These are phyloP conservation scores for Phalangium opilio DNA, from an alignment of 2,888 invertebrate species.

Conservation along the genomic window DNA sequence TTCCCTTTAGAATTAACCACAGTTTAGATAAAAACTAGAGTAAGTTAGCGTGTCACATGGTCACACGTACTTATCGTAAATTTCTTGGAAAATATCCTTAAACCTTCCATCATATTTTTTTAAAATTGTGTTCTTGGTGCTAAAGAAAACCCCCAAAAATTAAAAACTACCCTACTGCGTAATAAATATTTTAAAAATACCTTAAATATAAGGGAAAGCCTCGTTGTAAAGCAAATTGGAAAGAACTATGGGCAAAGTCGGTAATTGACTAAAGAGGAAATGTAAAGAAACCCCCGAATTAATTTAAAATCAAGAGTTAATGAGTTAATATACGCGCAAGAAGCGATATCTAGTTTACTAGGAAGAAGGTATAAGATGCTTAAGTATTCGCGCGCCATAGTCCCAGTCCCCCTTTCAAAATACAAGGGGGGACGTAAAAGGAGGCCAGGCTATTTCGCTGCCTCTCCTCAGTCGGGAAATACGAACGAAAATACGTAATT, in stretches of 20 bases:
- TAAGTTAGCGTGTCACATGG: too few species aligned
- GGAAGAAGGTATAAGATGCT: too few species aligned
- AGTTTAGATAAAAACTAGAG: conserved; percentile 1
- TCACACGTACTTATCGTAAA: conserved; percentile 51
- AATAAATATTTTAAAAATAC: conserved; percentile 21
- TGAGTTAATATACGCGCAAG: too few species aligned
- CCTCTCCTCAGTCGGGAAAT: too few species aligned
- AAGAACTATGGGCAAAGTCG: conserved; percentile 88
- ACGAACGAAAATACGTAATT: too few species aligned
- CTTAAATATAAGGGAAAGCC: conserved; percentile 76
- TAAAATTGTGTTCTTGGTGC: conserved; percentile 90
- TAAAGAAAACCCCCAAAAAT: conserved; percentile 3
- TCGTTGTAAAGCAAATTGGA: conserved; percentile 71
- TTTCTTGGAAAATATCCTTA: conserved; percentile 92
- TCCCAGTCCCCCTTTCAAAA: too few species aligned
- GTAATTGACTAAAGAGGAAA: conserved; percentile 35
- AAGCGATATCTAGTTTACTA: too few species aligned
- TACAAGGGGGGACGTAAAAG: too few species aligned
- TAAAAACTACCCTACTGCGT: background rate
- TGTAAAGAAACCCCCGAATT: too few species aligned
- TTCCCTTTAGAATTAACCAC: conserved; percentile 37
- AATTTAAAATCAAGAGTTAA: too few species aligned
- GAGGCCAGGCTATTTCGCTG: too few species aligned
- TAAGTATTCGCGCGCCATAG: too few species aligned
- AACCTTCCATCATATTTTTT: conserved; percentile 93